These are phyloP conservation scores for Orientallactaga bullata DNA, from an alignment of 2,113 vertebrate genomes.

Conservation along the genomic window DNA sequence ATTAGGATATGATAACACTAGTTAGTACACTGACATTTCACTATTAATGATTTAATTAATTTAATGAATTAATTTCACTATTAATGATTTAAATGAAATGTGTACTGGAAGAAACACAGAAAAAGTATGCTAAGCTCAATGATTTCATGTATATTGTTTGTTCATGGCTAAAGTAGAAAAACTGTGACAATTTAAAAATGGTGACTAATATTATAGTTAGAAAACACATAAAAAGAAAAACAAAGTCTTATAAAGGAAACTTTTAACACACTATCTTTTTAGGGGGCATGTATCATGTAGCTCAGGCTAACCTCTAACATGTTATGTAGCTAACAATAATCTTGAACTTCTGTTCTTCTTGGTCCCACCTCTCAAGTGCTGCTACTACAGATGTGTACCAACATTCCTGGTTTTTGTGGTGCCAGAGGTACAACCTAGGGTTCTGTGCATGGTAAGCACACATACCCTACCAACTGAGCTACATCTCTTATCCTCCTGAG, in stretches of 20 bases:
- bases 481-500: too few relatives aligned
- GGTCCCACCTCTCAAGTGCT: background rate
- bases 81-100: background rate
- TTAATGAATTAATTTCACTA: background rate
- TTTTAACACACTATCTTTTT: background rate
- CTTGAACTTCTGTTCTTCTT: background rate
- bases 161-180: background rate
- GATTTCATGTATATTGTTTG: background rate
- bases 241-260: background rate
- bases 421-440: background rate
- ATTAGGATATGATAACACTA: background rate
- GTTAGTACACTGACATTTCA: rapidly evolving
- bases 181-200: background rate
- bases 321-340: background rate
- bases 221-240: background rate
- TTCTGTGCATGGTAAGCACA: background rate
- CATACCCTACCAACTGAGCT: background rate
- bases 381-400: background rate
- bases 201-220: background rate
- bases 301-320: background rate
- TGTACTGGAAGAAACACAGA: background rate
- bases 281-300: background rate
- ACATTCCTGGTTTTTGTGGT: background rate
- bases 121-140: background rate
- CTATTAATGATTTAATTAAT: background rate